Percentiles rank a stretch among this genome's conserved stretches.
Conservation (phyloP, 1,140 invertebrate species). For the Branchinecta lynchi region DNA sequence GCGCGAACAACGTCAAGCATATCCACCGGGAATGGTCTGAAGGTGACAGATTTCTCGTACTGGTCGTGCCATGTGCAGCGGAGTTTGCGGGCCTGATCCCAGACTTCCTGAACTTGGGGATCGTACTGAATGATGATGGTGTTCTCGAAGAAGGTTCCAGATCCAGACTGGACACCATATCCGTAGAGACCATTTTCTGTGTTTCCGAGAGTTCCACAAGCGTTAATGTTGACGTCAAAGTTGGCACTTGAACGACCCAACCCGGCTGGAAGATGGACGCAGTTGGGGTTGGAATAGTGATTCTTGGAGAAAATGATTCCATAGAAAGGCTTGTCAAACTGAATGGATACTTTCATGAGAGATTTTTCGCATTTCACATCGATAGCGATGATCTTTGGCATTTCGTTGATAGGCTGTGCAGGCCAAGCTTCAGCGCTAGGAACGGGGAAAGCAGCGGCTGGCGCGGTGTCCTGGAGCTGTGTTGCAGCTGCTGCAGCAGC, state of each 20-base stretch:
- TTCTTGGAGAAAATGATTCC: constrained; percentile 87
- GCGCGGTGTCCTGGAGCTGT: constrained; percentile 18
- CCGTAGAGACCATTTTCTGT: constrained; percentile 71
- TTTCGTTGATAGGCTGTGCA: constrained; percentile 38
- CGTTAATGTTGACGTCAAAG: constrained; percentile 77
- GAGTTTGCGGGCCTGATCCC: constrained; percentile 83
- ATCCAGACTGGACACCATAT: constrained; percentile 63
- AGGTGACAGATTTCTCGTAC: constrained; percentile 88
- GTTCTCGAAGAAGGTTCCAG: constrained; percentile 85
- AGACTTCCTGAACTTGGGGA: constrained; percentile 86
- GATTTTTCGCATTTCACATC: constrained; percentile 90
- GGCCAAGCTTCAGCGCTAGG: constrained; percentile 53
- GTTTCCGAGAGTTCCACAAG: constrained; percentile 78
- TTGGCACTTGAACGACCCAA: constrained; percentile 66
- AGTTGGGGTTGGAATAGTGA: constrained; percentile 78
- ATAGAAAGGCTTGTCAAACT: constrained; percentile 85
- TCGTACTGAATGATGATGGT: constrained; percentile 88
- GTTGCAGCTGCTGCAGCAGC: constrained; percentile 9
- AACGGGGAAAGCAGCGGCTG: constrained; percentile 26
- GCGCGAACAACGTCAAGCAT: constrained; percentile 85
- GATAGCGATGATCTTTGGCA: constrained; percentile 75
- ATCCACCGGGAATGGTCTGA: constrained; percentile 83
- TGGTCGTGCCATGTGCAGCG: constrained; percentile 90
- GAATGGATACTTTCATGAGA: constrained; percentile 77
- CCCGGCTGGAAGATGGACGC: constrained; percentile 73